phyloP scores from a whole-genome alignment of 2,888 invertebrate genomes.

The Synanthedon myopaeformis region DNA sequence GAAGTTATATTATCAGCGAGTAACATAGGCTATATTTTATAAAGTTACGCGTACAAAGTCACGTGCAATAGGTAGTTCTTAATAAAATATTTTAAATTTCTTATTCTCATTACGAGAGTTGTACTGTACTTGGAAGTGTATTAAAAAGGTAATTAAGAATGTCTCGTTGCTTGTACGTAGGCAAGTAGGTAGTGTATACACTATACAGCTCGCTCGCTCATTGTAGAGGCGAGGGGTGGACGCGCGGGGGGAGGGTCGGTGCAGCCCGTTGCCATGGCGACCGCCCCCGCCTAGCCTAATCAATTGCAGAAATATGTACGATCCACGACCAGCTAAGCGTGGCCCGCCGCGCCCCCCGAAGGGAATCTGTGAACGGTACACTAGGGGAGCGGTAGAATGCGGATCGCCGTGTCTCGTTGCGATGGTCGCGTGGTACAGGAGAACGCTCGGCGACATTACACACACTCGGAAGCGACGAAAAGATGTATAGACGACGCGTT shows the following conservation, averaged over 20 bases:
- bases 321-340: slow-evolving; percentile 34
- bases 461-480: slow-evolving; percentile 40
- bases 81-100: too few relatives aligned
- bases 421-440: slow-evolving; percentile 30
- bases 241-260: slow-evolving; percentile 24
- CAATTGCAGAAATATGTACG: slow-evolving; percentile 72
- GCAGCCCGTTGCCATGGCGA: slow-evolving; percentile 44
- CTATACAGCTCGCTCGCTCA: slow-evolving; percentile 8
- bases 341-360: slow-evolving; percentile 19
- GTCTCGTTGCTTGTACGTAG: neutral
- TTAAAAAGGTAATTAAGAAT: neutral
- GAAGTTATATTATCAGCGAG: too few relatives aligned
- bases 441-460: slow-evolving; percentile 39
- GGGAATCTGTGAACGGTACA: neutral
- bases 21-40: too few relatives aligned
- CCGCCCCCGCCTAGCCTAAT: slow-evolving; percentile 70
- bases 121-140: neutral
- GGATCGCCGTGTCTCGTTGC: slow-evolving; percentile 16
- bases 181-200: neutral
- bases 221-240: neutral
- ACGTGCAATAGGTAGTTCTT: too few relatives aligned
- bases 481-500: slow-evolving; percentile 37
- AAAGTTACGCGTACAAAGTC: too few relatives aligned
- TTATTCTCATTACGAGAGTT: too few relatives aligned
- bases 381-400: slow-evolving; percentile 17